Evolutionary conservation across 2,113 vertebrate species (phyloP).

Genomic region (Abramis brama): DNA sequence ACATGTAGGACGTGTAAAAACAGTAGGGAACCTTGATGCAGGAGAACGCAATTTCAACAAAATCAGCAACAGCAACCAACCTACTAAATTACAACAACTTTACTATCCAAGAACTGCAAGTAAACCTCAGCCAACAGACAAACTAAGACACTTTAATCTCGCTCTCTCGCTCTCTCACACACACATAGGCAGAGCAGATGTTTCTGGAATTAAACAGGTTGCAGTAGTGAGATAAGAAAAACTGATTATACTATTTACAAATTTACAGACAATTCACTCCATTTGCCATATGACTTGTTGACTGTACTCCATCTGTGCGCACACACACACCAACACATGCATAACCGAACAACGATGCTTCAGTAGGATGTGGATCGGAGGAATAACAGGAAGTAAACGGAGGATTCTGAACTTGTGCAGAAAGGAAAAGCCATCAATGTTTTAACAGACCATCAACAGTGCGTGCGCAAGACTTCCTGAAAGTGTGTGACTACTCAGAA

Average conservation of each 20-base stretch:
- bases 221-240: constrained; percentile 10
- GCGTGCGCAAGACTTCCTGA: constrained; percentile 34
- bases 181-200: not conserved
- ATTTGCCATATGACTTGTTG: constrained; percentile 14
- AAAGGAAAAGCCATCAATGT: constrained; percentile 39
- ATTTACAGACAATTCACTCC: constrained; percentile 21
- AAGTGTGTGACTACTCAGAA: not conserved
- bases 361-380: constrained; percentile 57
- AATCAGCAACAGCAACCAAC: not conserved
- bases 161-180: not conserved
- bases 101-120: not conserved
- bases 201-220: constrained; percentile 30
- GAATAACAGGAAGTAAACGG: constrained; percentile 73
- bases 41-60: not conserved
- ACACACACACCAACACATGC: constrained; percentile 2
- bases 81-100: not conserved
- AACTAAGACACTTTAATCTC: not conserved
- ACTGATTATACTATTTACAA: constrained; percentile 17
- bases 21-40: not conserved
- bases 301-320: constrained; percentile 25
- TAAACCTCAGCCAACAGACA: not conserved
- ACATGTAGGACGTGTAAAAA: no score
- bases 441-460: constrained; percentile 33
- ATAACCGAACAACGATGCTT: not conserved
- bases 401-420: constrained; percentile 63